Conservation (phyloP, 2,888 invertebrate genomes). For the Eurytoma californica region DNA sequence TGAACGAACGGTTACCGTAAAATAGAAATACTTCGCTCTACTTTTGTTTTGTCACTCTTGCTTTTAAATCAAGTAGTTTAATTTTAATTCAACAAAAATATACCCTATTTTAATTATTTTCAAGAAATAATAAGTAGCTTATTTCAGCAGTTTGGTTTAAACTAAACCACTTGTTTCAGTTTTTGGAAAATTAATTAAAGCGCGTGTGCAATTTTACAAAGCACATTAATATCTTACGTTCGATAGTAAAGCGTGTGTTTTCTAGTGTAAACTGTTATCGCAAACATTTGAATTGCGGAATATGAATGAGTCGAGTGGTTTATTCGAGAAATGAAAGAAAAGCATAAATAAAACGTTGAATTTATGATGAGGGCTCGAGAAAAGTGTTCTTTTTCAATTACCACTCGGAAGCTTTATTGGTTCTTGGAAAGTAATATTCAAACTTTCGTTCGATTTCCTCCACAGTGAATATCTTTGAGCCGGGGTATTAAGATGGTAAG, state of each 20-base stretch:
- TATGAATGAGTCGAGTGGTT: slow-evolving; percentile 14
- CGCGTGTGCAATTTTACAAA: too few relatives aligned
- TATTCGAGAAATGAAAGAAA: slow-evolving; percentile 27
- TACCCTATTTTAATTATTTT: too few relatives aligned
- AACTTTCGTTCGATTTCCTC: slow-evolving; percentile 33
- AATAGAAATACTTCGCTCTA: too few relatives aligned
- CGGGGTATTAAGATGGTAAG: slow-evolving; percentile 19
- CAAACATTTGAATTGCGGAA: background rate
- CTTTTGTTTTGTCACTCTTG: too few relatives aligned
- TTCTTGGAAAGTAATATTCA: slow-evolving; percentile 37
- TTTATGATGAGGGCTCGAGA: background rate
- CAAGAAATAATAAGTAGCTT: too few relatives aligned
- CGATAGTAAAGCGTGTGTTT: background rate
- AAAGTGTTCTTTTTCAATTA: slow-evolving; percentile 13
- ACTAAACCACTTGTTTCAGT: too few relatives aligned
- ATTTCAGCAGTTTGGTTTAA: too few relatives aligned
- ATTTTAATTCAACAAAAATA: too few relatives aligned
- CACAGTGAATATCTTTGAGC: background rate
- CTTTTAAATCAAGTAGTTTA: too few relatives aligned
- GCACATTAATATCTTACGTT: too few relatives aligned
- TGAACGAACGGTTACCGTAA: too few relatives aligned
- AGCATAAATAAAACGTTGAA: slow-evolving; percentile 35
- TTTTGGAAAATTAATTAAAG: too few relatives aligned
- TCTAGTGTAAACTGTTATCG: background rate
- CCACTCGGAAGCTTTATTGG: slow-evolving; percentile 34